phyloP scores from a whole-genome alignment of 2,113 vertebrate genomes.

The Myxocyprinus asiaticus region DNA sequence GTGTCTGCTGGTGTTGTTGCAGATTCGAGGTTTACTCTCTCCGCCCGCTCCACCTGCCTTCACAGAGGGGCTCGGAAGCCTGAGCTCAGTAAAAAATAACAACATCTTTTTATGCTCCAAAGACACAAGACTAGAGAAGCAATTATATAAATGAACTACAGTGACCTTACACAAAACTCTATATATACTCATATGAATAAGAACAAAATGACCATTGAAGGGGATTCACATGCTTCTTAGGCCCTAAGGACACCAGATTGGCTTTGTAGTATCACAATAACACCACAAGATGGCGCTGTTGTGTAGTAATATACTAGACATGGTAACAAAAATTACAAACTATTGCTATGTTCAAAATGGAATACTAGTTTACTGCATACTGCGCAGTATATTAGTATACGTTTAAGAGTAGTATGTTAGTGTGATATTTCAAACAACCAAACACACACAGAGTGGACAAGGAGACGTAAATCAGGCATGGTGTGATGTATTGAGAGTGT shows the following conservation, averaged over 20 bases:
- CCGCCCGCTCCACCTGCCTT: slow-evolving; percentile 76
- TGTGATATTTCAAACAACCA: too few species aligned
- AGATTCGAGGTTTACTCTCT: slow-evolving; percentile 78
- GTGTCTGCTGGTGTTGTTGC: slow-evolving; percentile 76
- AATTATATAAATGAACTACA: slow-evolving; percentile 24
- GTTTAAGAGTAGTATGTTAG: too few species aligned
- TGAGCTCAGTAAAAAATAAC: slow-evolving; percentile 47
- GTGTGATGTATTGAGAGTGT: background rate
- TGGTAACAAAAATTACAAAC: too few species aligned
- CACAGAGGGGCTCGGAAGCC: slow-evolving; percentile 80
- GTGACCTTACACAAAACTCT: slow-evolving; percentile 9
- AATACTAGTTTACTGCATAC: too few species aligned
- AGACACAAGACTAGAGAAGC: background rate
- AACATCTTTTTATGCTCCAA: background rate
- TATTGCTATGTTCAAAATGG: too few species aligned
- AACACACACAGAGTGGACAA: background rate
- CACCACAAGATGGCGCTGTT: slow-evolving; percentile 46
- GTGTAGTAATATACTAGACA: background rate
- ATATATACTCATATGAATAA: slow-evolving; percentile 36
- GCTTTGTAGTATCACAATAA: background rate
- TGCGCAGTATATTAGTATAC: too few species aligned
- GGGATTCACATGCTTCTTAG: slow-evolving; percentile 37
- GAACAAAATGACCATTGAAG: slow-evolving; percentile 42
- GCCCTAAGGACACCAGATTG: background rate
- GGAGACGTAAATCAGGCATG: background rate